These are phyloP conservation scores for Cataglyphis rosenhaueri DNA, from an alignment of 2,888 invertebrate species.

Conservation along the genomic window DNA sequence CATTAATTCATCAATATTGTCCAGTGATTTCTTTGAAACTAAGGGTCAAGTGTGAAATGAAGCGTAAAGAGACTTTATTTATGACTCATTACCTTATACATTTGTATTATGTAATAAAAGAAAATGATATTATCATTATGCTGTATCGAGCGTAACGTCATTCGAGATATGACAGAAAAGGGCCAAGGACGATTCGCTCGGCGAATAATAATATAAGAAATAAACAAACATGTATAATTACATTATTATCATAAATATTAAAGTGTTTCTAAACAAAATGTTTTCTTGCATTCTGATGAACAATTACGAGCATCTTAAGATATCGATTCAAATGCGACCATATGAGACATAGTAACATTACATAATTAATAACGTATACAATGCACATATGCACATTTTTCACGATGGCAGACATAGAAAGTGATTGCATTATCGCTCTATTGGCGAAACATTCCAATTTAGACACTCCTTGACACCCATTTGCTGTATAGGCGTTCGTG, in stretches of 20 bases:
- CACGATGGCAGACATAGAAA: constrained; percentile 15
- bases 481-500: constrained; percentile 25
- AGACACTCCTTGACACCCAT: constrained; percentile 65
- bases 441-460: constrained; percentile 46
- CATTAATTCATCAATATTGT: not conserved
- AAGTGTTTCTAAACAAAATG: not conserved
- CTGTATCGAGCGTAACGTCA: not conserved
- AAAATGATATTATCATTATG: constrained; percentile 14
- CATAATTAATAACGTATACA: constrained; percentile 51
- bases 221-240: not conserved
- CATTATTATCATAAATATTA: not conserved
- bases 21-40: not conserved
- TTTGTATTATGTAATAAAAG: constrained; percentile 28
- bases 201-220: not conserved
- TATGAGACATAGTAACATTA: constrained; percentile 5
- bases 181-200: constrained; percentile 20
- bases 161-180: not conserved
- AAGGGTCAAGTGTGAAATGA: constrained; percentile 5
- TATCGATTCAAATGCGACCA: not conserved
- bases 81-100: not conserved
- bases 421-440: constrained; percentile 19
- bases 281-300: not conserved
- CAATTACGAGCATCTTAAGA: not conserved
- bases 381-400: constrained; percentile 20
- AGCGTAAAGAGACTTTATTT: constrained; percentile 21